Base-by-base conservation (phyloP, 2,113 vertebrate genomes). In the Proterorhinus semilunaris region DNA sequence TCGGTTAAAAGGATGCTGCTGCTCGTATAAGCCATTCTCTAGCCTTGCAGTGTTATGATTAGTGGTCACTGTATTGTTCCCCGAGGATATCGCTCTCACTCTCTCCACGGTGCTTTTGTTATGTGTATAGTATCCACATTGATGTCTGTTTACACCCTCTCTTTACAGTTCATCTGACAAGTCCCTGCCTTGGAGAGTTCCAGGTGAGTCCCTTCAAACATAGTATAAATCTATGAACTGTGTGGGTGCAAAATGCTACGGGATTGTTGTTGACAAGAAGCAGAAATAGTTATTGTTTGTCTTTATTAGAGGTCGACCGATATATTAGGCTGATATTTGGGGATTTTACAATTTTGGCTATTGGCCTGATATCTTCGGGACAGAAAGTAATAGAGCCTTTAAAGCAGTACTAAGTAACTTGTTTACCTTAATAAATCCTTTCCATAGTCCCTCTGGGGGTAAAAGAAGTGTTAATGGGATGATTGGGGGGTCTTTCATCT, bases 101-200 rank as follows among this genome's bases (percentile, higher is more conserved):
- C 57, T 77, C 71, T 67, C 13, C 62, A 55, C 1, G 61, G 17
- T 62, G 3, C 6, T 59, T 12, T 72, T 15, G 2, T 61, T 67
- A 43, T 36, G 50, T 15, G 12, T 21, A 6, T 53, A 68, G 50
- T 2, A 67, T 50, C 76, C 17, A 70, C 57, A 66, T 71, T 79
- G 57, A 65, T 9, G 21, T 79, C 36, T 74, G 6, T 48, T 74
- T 15, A 75, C 61, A 52, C n/a, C 55, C n/a, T 46, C 49, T 27
- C 21, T 17, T 65, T 76, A 87, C 27, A 98, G 96, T 91, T 99
- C 96, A 54, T 98, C 97, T 92, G 96, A 99, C 90, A 99, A 97
- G 91, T 98, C 96, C 77, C 95, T 98, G 91, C 95, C 95, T 77
- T 99, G 97, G 97, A 96, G 94, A 95, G 92, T 94, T 62, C 86